phyloP scores from a whole-genome alignment of 2,888 invertebrate genomes.

The Cantharis lateralis region DNA sequence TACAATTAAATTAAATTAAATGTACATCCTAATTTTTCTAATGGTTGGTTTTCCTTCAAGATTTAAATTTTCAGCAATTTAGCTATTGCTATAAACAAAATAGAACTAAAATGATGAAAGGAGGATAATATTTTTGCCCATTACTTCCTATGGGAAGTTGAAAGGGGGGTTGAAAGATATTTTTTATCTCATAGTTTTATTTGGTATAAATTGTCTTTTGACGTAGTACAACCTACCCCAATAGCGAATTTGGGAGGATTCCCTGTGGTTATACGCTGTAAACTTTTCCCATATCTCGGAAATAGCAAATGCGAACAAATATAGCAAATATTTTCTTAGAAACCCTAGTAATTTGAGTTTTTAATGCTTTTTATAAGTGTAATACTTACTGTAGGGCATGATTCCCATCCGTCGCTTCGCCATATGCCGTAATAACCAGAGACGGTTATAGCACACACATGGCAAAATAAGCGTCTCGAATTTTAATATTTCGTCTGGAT shows the following conservation, averaged over 20 bases:
- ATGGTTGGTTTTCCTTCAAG: no score
- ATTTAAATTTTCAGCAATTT: no score
- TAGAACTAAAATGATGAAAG: no score
- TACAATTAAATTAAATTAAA: no score
- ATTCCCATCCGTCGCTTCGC: background rate
- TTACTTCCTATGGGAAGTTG: no score
- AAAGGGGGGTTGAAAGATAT: no score
- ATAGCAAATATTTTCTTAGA: background rate
- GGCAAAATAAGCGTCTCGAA: background rate
- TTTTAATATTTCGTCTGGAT: background rate
- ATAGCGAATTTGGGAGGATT: no score
- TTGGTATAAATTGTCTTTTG: background rate
- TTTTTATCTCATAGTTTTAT: background rate
- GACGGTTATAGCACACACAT: background rate
- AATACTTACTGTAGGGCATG: background rate
- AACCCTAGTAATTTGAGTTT: background rate
- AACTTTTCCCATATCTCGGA: background rate
- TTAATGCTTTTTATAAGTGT: background rate
- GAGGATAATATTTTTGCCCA: no score
- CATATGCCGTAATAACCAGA: background rate
- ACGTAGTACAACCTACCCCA: background rate
- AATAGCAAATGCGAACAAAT: background rate
- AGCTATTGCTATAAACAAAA: no score
- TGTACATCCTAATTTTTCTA: no score
- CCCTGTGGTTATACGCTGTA: background rate